Evolutionary conservation across 92 coral and sea anemone species (phyloP).

Genomic region (Hydrozoanthus gracilis): DNA sequence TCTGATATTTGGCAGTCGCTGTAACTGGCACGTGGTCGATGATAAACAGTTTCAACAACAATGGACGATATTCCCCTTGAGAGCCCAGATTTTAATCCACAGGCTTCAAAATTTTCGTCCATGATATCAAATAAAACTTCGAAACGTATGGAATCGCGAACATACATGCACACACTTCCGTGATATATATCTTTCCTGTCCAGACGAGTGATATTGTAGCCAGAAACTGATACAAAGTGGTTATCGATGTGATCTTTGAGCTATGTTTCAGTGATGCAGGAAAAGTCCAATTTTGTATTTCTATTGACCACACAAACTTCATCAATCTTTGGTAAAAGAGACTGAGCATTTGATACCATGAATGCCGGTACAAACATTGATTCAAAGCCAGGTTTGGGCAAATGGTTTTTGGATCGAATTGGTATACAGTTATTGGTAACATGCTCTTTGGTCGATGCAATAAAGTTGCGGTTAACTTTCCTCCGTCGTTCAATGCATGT

Average conservation of each 20-base stretch:
- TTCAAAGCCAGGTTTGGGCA: background rate
- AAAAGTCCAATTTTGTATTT: background rate
- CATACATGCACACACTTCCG: too few relatives aligned
- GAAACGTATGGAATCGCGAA: too few relatives aligned
- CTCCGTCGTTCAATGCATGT: too few relatives aligned
- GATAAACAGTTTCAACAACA: too few relatives aligned
- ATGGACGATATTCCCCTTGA: too few relatives aligned
- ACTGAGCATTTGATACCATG: background rate
- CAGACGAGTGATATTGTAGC: background rate
- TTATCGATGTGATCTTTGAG: background rate
- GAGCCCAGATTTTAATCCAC: background rate
- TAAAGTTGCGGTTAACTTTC: too few relatives aligned
- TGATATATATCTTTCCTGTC: background rate
- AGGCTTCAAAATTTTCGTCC: background rate
- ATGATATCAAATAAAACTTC: background rate
- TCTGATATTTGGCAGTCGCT: too few relatives aligned
- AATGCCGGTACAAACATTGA: background rate
- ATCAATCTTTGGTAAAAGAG: conserved; percentile 3
- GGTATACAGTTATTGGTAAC: too few relatives aligned
- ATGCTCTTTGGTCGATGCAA: too few relatives aligned
- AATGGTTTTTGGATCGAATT: too few relatives aligned
- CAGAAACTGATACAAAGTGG: background rate
- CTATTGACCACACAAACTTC: background rate
- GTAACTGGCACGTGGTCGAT: too few relatives aligned
- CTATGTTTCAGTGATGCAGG: background rate